A percentile compares a stretch with the other conserved stretches of the same genome.
phyloP scores from a whole-genome alignment of 2,888 invertebrate genomes.

The Laothoe populi region DNA sequence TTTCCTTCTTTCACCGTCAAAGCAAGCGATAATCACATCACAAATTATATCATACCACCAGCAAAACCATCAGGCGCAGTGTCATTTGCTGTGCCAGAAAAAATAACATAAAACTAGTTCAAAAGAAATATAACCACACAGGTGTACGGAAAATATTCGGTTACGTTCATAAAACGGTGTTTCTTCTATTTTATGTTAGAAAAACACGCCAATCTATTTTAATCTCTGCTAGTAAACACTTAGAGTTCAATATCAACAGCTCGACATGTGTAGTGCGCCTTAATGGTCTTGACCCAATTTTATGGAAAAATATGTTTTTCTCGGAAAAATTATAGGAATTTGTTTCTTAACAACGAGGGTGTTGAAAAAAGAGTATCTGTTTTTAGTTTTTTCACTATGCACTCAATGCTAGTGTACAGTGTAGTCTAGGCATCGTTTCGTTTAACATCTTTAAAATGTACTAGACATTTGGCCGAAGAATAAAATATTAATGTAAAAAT shows the following conservation, averaged over 20 bases:
- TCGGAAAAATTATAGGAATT: background rate
- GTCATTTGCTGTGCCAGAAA: background rate
- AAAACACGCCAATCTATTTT: conserved; percentile 32
- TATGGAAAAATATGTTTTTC: background rate
- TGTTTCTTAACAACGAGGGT: background rate
- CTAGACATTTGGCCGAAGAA: too few species aligned
- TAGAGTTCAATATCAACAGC: conserved; percentile 35
- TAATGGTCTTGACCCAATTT: conserved; percentile 32
- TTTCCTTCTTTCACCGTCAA: too few species aligned
- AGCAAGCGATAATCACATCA: too few species aligned
- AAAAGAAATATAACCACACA: background rate
- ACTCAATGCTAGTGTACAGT: background rate
- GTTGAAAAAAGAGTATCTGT: background rate
- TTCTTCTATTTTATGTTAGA: background rate
- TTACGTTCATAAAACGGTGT: conserved; percentile 14
- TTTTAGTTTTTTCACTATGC: background rate
- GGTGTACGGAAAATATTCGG: conserved; percentile 6
- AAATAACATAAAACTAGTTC: background rate
- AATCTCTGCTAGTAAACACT: conserved; percentile 31
- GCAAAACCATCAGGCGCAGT: too few species aligned
- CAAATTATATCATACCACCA: too few species aligned
- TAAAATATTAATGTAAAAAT: too few species aligned
- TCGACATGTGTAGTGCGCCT: conserved; percentile 14
- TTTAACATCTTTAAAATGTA: background rate
- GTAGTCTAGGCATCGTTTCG: too few species aligned